These are phyloP conservation scores for Elephas maximus DNA, from an alignment of 2,113 vertebrate species.

Conservation along the genomic window DNA sequence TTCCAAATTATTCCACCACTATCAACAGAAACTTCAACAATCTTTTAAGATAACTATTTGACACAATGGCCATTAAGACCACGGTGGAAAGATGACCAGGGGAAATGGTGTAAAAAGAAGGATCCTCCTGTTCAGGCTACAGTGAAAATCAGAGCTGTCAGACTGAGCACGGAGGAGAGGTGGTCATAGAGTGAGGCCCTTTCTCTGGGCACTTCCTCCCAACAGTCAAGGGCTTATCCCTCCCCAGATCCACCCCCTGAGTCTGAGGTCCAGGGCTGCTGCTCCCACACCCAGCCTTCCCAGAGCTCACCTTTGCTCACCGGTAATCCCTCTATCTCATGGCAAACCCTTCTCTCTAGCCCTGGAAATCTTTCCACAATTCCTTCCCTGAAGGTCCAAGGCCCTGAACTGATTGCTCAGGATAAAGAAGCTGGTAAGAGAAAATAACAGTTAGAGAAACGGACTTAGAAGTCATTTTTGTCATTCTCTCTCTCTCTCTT, in stretches of 20 bases:
- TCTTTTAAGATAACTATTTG: not conserved
- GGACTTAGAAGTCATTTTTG: not conserved
- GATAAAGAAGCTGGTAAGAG: not conserved
- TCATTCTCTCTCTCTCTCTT: not conserved
- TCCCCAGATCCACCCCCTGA: rapidly evolving
- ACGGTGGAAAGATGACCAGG: not conserved
- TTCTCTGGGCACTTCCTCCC: not conserved
- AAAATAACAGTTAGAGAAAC: not conserved
- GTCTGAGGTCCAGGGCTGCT: too few species aligned
- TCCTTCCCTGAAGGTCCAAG: not conserved
- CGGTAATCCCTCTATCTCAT: not conserved
- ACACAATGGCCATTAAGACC: not conserved
- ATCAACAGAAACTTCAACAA: not conserved
- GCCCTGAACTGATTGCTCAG: not conserved
- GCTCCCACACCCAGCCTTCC: not conserved
- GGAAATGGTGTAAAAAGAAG: not conserved
- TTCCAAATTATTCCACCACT: not conserved
- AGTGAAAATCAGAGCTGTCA: not conserved
- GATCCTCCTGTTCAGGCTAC: not conserved
- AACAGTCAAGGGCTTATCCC: too few species aligned
- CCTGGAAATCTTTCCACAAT: not conserved
- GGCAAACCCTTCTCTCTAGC: not conserved
- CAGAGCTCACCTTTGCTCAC: not conserved
- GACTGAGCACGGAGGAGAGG: not conserved
- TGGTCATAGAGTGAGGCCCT: not conserved